Base-by-base conservation (phyloP, 2,113 vertebrate genomes). In the Notiomystis cincta region DNA sequence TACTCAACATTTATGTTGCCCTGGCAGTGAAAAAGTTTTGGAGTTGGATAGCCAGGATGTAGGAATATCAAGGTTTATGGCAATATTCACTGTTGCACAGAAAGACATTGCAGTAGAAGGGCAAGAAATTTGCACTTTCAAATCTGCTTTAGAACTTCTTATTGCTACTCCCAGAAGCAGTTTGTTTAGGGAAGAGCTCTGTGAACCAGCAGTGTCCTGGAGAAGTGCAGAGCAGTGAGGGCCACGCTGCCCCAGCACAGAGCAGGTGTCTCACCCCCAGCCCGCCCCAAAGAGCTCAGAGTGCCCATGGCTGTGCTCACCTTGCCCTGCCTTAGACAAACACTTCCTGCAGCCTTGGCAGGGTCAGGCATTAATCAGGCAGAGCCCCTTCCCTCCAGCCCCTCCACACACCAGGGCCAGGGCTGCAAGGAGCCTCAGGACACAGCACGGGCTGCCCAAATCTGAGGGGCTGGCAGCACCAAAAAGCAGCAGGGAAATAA, bases 201-300 rank as follows among this genome's bases (percentile, higher is more conserved):
- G 60, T 25, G n/a, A 61, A 25, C 9, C 42, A 66, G 3, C 31
- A 57, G 31, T 17, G 78, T 61, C n/a, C 50, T 22, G 64, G 12
- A 72, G 50, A 57, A 47, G 40, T 5, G 21, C 0, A 5, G 7
- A 65, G 18, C n/a, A 56, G 27, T 0, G 4, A 22, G 15, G 11
- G 15, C 30, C 22, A 5, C 1, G 0, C 37, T 33, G 76, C 56
- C 10, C n/a, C 38, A 35, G 0, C 24, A 16, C 2, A 11, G 1
- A 5, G 6, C 45, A 19, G 50, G 8, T 10, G 19, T 42, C 18
- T 40, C 23, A 28, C 15, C 20, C 17, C 33, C 27, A 75, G 40
- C 15, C n/a, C 45, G 47, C 1, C 14, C 23, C 27, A 35, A 13
- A 7, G 7, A 15, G 27, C 38, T 21, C 51, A 3, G 24, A 17